Base-by-base conservation (phyloP, 2,113 vertebrate species). In the Eleginops maclovinus region DNA sequence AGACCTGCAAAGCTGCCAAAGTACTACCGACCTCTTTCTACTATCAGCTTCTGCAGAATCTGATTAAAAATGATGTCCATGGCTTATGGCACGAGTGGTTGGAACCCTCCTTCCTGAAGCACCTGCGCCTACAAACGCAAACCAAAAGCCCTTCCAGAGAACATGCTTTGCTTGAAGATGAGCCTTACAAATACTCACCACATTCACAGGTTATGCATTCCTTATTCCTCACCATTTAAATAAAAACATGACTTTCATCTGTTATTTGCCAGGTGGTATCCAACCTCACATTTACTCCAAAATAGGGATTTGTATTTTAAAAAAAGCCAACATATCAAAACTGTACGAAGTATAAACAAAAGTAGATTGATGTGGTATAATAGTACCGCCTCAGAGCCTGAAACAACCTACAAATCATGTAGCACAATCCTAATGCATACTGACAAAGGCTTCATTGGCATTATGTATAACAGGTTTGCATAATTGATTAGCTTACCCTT, bases 11-110 rank as follows among this genome's bases (percentile, higher is more conserved):
- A 65, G 64, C 53, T 73, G 82, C 83, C 87, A 90, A 55, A 53
- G 53, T 44, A 60, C 53, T 51, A 5, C 58, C 70, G 77, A 71
- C 73, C 75, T 66, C 63, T 51, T 44, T 41, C 31, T 31, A 0
- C 63, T 76, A 81, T 82, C 83, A 72, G 69, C 63, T 3, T 54
- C 73, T 82, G 82, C 87, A 88, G 84, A 75, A 77, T 90, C 82
- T 84, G 82, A 89, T 89, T 72, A 74, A 36, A 59, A 76, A 58
- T 56, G 73, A 85, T 86, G 81, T 78, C 12, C 49, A 24, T 62
- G 71, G 66, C 66, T 74, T 71, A 24, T 60, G 49, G 76, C 44
- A 21, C 1, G 12, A 46, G 69, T n/a, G 17, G 65, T 44, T 73
- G 76, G 67, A 82, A 51, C 49, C 15, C 28, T 69, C 28, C 56